Conservation (phyloP, 2,888 invertebrate species). For the Oscheius sp. region DNA sequence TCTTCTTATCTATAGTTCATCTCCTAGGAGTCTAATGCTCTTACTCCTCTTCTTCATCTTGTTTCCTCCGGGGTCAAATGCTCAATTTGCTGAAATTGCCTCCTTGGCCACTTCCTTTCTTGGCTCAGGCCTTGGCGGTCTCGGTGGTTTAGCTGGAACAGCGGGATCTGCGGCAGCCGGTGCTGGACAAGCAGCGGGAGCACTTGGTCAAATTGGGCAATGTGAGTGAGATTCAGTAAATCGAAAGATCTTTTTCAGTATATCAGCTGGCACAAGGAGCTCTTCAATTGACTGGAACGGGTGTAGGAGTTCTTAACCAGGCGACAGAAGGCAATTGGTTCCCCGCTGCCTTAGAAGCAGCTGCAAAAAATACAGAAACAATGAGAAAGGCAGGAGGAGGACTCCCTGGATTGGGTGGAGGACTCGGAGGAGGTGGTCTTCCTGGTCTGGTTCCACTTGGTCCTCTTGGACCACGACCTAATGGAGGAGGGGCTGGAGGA, state of each 20-base stretch:
- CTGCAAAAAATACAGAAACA: slow-evolving; percentile 40
- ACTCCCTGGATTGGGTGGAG: slow-evolving; percentile 24
- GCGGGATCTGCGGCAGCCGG: slow-evolving; percentile 56
- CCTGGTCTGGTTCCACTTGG: slow-evolving; percentile 33
- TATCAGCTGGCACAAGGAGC: slow-evolving; percentile 68
- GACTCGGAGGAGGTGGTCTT: slow-evolving; percentile 35
- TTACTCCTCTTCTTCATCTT: slow-evolving; percentile 14
- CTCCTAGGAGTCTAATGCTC: slow-evolving; percentile 3
- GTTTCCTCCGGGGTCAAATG: slow-evolving; percentile 3
- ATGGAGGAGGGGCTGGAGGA: slow-evolving; percentile 35
- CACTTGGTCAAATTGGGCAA: slow-evolving; percentile 58
- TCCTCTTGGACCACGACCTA: too few relatives aligned
- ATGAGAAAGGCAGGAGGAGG: slow-evolving; percentile 1
- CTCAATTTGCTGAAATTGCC: slow-evolving; percentile 66
- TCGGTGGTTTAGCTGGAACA: slow-evolving; percentile 24
- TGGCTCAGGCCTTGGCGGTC: slow-evolving; percentile 36
- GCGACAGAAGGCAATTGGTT: slow-evolving; percentile 66
- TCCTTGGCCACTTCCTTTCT: slow-evolving; percentile 58
- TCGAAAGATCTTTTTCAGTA: slow-evolving; percentile 43
- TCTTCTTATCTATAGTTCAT: background rate
- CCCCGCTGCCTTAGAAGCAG: slow-evolving; percentile 61
- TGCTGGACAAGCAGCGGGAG: slow-evolving; percentile 58
- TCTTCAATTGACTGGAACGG: slow-evolving; percentile 64
- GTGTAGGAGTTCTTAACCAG: slow-evolving; percentile 67
- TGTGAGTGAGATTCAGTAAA: slow-evolving; percentile 38